These are phyloP conservation scores for Drosophila varians DNA, from an alignment of 1,140 invertebrate genomes.

Conservation along the genomic window DNA sequence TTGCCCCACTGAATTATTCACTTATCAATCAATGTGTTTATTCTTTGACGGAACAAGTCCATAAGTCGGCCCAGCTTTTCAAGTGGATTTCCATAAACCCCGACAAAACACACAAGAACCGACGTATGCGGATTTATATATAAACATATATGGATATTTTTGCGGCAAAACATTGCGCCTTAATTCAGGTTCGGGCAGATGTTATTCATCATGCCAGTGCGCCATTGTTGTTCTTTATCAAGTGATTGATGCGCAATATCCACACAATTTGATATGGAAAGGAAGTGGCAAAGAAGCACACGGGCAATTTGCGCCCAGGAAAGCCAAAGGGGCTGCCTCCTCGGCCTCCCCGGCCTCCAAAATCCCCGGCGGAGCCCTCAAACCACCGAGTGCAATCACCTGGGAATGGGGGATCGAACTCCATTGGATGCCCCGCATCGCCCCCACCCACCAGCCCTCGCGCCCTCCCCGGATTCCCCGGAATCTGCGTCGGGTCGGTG, in stretches of 20 bases:
- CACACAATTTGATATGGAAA: conserved; percentile 69
- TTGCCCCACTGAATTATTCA: conserved; percentile 45
- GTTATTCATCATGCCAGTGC: conserved; percentile 73
- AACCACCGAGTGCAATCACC: conserved; percentile 66
- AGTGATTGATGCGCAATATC: conserved; percentile 76
- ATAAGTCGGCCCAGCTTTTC: conserved; percentile 51
- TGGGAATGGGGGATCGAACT: conserved; percentile 50
- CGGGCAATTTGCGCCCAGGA: conserved; percentile 30
- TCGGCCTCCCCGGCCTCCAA: background rate
- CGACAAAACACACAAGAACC: background rate
- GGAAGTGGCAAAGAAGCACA: conserved; percentile 57
- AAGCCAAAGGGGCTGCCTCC: conserved; percentile 27
- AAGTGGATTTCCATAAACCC: conserved; percentile 68
- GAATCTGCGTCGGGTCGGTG: conserved; percentile 46
- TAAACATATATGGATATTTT: conserved; percentile 28
- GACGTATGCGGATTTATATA: background rate
- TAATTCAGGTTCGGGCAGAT: conserved; percentile 59
- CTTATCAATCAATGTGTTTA: conserved; percentile 66
- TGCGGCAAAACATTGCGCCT: conserved; percentile 68
- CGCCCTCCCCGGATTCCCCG: conserved; percentile 1
- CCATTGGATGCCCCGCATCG: conserved; percentile 32
- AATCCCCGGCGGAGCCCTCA: conserved; percentile 29
- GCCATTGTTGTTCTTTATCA: conserved; percentile 68
- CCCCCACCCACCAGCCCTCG: background rate
- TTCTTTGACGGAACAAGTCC: conserved; percentile 48